Conservation (phyloP, 2,888 invertebrate genomes). For the Nemotelus nigrinus region DNA sequence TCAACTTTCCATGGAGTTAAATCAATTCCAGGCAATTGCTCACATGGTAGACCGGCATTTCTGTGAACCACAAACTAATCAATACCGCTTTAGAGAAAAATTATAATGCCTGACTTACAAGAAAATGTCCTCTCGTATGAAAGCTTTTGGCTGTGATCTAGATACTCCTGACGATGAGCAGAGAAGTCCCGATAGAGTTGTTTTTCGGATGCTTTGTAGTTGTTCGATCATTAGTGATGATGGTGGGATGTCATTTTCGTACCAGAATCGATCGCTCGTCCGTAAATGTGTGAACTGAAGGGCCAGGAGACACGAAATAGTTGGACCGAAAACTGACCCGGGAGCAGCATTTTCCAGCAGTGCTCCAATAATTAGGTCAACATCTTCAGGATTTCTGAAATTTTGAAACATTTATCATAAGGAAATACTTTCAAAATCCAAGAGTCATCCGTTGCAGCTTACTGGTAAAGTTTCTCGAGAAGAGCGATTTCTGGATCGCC, state of each 20-base stretch:
- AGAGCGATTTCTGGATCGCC: conserved; percentile 32
- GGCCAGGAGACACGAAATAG: conserved; percentile 86
- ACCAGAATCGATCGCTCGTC: conserved; percentile 93
- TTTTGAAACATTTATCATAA: conserved; percentile 39
- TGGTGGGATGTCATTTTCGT: conserved; percentile 92
- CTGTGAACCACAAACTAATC: conserved; percentile 60
- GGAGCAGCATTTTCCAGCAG: conserved; percentile 81
- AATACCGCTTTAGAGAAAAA: conserved; percentile 23
- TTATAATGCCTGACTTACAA: conserved; percentile 69
- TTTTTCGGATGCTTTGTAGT: conserved; percentile 81
- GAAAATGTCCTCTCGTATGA: conserved; percentile 85
- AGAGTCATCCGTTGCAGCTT: conserved; percentile 6
- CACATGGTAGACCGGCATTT: conserved; percentile 78
- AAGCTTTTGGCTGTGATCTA: conserved; percentile 85
- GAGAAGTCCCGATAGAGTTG: conserved; percentile 80
- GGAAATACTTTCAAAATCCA: background rate
- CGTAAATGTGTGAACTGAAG: conserved; percentile 84
- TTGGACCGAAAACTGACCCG: conserved; percentile 87
- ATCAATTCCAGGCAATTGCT: conserved; percentile 75
- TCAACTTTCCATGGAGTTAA: conserved; percentile 72
- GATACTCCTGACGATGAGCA: conserved; percentile 77
- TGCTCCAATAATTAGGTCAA: conserved; percentile 87
- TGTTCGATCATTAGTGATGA: conserved; percentile 82
- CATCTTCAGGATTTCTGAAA: conserved; percentile 74
- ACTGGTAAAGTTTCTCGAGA: conserved; percentile 40